These are phyloP conservation scores for Diabrotica balteata DNA, from an alignment of 2,888 invertebrate species.

Conservation along the genomic window DNA sequence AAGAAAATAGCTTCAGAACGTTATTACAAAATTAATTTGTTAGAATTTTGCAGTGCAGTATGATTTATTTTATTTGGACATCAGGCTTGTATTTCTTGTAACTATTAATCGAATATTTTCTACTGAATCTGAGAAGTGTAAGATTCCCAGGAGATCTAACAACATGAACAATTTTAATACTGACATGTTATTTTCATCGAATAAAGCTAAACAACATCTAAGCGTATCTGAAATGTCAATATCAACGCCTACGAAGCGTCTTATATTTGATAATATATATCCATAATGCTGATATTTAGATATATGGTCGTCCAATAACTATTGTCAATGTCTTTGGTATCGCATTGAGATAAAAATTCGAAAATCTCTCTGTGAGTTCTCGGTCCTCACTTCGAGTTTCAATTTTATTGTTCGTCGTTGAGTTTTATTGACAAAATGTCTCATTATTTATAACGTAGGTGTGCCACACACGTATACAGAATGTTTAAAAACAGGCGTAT, in stretches of 20 bases:
- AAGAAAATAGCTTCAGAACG: no score
- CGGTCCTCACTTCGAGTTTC: constrained; percentile 23
- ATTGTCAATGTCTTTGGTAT: constrained; percentile 26
- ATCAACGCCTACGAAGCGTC: constrained; percentile 17
- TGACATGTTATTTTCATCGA: constrained; percentile 3
- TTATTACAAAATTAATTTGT: no score
- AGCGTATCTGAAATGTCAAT: constrained; percentile 13
- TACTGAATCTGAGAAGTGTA: no score
- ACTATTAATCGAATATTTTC: no score
- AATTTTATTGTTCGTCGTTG: constrained; percentile 26
- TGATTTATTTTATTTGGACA: no score
- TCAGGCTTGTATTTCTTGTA: no score
- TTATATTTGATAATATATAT: constrained; percentile 22
- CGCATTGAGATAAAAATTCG: constrained; percentile 23
- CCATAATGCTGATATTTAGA: constrained; percentile 23
- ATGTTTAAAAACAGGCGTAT: constrained; percentile 16
- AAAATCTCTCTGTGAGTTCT: constrained; percentile 26
- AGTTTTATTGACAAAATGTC: constrained; percentile 28
- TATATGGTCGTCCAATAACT: constrained; percentile 15
- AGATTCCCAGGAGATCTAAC: no score
- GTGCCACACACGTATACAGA: constrained; percentile 23
- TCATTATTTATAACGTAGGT: constrained; percentile 29
- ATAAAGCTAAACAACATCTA: constrained; percentile 8
- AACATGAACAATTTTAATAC: no score
- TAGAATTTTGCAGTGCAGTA: no score